Evolutionary conservation across 2,113 vertebrate genomes (phyloP).

Genomic region (Muntiacus muntjak): DNA sequence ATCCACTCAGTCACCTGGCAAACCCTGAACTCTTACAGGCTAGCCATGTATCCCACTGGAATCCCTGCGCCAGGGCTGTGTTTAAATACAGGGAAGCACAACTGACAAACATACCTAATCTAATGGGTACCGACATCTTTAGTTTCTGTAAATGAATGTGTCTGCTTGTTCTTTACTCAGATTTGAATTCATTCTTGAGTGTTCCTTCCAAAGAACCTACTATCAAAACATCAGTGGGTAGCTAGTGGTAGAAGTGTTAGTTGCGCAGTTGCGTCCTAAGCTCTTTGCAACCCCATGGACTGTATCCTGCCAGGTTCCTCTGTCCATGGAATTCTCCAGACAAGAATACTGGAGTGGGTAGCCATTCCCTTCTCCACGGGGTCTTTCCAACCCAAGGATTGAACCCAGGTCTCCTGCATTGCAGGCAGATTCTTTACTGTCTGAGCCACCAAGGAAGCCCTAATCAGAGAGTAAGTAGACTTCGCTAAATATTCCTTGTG

Average conservation of each 20-base stretch:
- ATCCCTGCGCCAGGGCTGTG: neutral
- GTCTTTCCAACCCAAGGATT: neutral
- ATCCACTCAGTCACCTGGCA: neutral
- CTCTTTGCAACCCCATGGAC: neutral
- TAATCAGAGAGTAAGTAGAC: neutral
- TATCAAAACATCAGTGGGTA: neutral
- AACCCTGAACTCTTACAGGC: neutral
- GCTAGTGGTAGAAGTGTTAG: neutral
- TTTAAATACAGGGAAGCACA: neutral
- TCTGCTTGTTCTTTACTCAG: neutral
- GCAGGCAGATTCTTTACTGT: neutral
- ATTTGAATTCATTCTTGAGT: neutral
- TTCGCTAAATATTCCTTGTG: neutral
- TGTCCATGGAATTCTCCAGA: neutral
- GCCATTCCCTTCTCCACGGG: neutral
- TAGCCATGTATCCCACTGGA: rapidly evolving
- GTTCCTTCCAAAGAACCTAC: neutral
- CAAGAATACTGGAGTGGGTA: neutral
- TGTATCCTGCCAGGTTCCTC: neutral
- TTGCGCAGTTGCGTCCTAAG: rapidly evolving
- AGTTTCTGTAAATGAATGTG: neutral
- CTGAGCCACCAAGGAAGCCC: neutral
- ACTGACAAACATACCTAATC: neutral
- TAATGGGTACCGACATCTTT: neutral
- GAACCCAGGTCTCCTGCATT: neutral